phyloP scores from a whole-genome alignment of 2,797 vertebrate genomes.

The Hozukius guyotensis region DNA sequence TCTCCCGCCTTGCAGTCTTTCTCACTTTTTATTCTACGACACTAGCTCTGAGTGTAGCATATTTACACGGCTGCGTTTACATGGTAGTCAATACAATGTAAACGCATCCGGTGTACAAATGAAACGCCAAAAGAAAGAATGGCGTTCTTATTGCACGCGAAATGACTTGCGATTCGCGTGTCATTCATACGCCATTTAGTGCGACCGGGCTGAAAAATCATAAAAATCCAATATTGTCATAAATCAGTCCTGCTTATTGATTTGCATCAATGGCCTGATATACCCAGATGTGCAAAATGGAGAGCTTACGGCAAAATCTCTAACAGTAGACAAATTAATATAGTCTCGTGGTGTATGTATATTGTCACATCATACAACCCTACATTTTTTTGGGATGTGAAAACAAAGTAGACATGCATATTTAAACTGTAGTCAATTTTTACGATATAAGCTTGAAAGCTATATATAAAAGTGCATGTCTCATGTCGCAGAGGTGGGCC shows the following conservation, averaged over 20 bases:
- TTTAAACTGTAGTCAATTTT: background rate
- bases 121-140: too few species aligned
- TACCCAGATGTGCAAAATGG: background rate
- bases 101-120: too few species aligned
- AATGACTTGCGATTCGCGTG: too few species aligned
- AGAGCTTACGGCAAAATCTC: background rate
- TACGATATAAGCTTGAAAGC: background rate
- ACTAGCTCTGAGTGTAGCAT: too few species aligned
- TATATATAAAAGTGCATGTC: background rate
- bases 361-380: background rate
- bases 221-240: background rate
- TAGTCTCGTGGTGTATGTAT: background rate
- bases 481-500: slow-evolving; percentile 1
- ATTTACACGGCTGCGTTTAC: too few species aligned
- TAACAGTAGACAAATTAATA: background rate
- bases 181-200: too few species aligned
- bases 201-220: background rate
- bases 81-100: too few species aligned
- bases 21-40: too few species aligned
- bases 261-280: background rate
- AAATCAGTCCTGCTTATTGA: background rate
- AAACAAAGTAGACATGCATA: background rate
- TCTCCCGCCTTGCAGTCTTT: too few species aligned
- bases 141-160: too few species aligned
- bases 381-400: background rate